phyloP scores from a whole-genome alignment of 2,797 vertebrate genomes.

The Protonibea diacanthus region DNA sequence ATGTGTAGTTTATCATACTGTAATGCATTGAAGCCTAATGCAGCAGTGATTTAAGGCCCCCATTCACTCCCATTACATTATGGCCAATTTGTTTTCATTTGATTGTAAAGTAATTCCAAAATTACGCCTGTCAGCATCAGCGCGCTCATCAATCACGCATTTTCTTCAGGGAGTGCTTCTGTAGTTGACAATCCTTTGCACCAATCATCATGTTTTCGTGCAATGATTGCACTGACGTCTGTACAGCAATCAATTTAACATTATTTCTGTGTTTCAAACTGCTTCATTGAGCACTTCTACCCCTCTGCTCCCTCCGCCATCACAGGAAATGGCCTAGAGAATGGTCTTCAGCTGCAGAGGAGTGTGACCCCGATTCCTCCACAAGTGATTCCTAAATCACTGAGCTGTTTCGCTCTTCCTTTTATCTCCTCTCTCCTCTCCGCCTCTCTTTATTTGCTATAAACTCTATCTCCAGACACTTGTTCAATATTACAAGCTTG shows the following conservation, averaged over 20 bases:
- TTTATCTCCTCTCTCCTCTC: conserved; percentile 33
- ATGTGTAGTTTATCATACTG: neutral
- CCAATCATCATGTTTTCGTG: neutral
- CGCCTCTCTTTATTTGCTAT: conserved; percentile 52
- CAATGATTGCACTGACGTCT: neutral
- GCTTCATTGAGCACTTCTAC: neutral
- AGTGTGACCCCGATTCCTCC: conserved; percentile 53
- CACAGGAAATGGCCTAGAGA: conserved; percentile 29
- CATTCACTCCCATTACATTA: neutral
- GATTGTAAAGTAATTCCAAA: neutral
- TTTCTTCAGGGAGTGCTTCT: neutral
- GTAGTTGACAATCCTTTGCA: neutral
- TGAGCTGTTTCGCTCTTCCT: conserved; percentile 36
- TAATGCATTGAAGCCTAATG: neutral
- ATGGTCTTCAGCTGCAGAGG: conserved; percentile 42
- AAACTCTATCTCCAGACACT: conserved; percentile 62
- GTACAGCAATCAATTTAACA: neutral
- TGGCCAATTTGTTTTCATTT: neutral
- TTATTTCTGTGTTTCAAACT: neutral
- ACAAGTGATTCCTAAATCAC: conserved; percentile 58
- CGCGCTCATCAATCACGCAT: neutral
- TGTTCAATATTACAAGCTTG: conserved; percentile 56
- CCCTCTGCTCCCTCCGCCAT: conserved; percentile 7
- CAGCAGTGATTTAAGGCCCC: neutral
- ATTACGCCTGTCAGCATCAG: neutral